A percentile compares a stretch with the other conserved stretches of the same genome.
Conservation (phyloP, 2,113 vertebrate species). For the Saimiri boliviensis region DNA sequence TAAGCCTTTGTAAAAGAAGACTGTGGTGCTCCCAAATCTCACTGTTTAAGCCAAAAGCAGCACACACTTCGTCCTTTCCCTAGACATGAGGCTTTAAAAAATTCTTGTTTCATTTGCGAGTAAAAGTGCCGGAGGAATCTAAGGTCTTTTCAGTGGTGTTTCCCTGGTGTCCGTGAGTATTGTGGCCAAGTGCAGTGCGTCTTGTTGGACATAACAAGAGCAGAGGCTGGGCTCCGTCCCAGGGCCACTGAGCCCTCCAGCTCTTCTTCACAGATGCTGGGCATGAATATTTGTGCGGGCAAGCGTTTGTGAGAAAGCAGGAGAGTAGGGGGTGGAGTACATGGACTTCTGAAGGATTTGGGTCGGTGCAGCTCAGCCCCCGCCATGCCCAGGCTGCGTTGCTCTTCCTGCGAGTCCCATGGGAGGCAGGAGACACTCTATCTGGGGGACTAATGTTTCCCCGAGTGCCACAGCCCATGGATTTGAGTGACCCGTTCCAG, state of each 20-base stretch:
- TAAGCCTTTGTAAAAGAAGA: neutral
- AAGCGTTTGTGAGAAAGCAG: neutral
- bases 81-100: neutral
- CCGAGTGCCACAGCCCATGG: neutral
- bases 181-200: fast-evolving
- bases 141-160: neutral
- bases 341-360: neutral
- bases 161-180: neutral
- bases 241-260: neutral
- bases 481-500: slow-evolving; percentile 67
- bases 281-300: neutral
- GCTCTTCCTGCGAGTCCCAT: neutral
- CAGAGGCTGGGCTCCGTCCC: neutral
- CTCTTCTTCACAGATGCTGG: fast-evolving
- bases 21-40: neutral
- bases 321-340: neutral
- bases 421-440: slow-evolving; percentile 53
- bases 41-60: neutral
- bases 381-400: neutral
- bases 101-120: neutral
- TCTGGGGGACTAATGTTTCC: slow-evolving; percentile 61
- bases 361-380: fast-evolving
- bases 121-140: neutral
- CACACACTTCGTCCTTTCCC: neutral
- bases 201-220: neutral